Percentiles rank a stretch among this genome's conserved stretches.
Conservation (phyloP, 92 coral and sea anemone species). For the Siderastrea siderea region DNA sequence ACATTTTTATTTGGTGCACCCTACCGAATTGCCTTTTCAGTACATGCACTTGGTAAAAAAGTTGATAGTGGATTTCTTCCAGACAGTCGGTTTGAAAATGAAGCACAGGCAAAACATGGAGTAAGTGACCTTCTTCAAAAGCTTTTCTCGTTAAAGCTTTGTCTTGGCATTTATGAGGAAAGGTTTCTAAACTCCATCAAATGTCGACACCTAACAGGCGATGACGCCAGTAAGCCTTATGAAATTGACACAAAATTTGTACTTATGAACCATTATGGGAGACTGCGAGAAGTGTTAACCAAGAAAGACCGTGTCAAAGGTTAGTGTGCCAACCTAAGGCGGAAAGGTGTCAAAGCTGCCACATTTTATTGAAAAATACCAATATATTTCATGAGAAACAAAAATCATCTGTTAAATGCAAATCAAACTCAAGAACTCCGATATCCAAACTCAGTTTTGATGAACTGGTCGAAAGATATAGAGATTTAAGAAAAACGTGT, state of each 20-base stretch:
- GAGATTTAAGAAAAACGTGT: background rate
- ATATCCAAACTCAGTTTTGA: slow-evolving; percentile 22
- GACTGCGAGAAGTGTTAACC: background rate
- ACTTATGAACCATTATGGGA: background rate
- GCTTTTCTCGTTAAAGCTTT: background rate
- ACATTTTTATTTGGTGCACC: slow-evolving; percentile 33
- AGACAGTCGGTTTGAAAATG: background rate
- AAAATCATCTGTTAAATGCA: background rate
- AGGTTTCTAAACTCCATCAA: background rate
- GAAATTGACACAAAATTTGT: background rate
- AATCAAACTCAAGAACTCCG: background rate
- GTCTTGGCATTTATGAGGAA: slow-evolving; percentile 29
- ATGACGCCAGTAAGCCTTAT: background rate
- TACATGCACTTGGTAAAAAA: slow-evolving; percentile 17
- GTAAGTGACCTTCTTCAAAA: background rate
- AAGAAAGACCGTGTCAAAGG: background rate
- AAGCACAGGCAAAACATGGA: background rate
- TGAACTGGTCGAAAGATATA: background rate
- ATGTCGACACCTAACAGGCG: background rate
- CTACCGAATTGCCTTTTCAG: slow-evolving; percentile 19
- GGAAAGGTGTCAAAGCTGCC: background rate
- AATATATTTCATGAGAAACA: too few species aligned
- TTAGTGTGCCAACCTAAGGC: background rate
- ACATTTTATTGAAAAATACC: background rate
- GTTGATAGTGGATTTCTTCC: slow-evolving; percentile 25